Conservation (phyloP, 2,113 vertebrate species). For the Chionis minor region DNA sequence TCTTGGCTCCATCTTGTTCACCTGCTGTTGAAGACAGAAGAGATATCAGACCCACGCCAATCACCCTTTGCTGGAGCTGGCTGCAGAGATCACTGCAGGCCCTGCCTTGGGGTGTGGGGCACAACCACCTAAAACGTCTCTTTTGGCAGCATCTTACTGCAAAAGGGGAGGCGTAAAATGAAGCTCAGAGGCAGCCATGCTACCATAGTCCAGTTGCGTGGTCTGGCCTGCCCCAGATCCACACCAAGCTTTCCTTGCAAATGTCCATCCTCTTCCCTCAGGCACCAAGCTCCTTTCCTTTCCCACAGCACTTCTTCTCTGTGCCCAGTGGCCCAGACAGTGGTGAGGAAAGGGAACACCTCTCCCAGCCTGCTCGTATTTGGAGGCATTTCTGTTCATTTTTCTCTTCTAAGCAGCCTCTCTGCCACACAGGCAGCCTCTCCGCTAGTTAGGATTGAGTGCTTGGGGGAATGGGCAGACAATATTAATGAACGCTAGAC, state of each 20-base stretch:
- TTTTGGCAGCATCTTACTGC: background rate
- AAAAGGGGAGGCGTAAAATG: background rate
- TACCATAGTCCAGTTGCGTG: background rate
- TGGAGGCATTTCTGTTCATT: background rate
- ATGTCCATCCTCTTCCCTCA: background rate
- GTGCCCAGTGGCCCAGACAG: background rate
- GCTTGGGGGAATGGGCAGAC: background rate
- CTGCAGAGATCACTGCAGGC: background rate
- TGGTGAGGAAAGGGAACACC: background rate
- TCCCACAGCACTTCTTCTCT: background rate
- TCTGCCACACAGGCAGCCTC: background rate
- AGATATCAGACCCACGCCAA: background rate
- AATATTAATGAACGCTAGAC: background rate
- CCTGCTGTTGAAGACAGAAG: background rate
- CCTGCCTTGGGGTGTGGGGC: background rate
- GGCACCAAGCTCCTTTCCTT: background rate
- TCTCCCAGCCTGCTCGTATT: background rate
- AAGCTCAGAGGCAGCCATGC: background rate
- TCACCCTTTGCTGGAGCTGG: background rate
- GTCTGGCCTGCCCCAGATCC: background rate
- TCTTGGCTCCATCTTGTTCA: background rate
- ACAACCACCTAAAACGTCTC: background rate
- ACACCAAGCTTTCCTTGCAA: background rate
- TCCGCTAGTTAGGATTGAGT: background rate
- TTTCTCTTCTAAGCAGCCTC: background rate